A percentile compares a stretch with the other conserved stretches of the same genome.
These are phyloP conservation scores for Ploceus nigricollis DNA, from an alignment of 2,113 vertebrate genomes.

Conservation along the genomic window DNA sequence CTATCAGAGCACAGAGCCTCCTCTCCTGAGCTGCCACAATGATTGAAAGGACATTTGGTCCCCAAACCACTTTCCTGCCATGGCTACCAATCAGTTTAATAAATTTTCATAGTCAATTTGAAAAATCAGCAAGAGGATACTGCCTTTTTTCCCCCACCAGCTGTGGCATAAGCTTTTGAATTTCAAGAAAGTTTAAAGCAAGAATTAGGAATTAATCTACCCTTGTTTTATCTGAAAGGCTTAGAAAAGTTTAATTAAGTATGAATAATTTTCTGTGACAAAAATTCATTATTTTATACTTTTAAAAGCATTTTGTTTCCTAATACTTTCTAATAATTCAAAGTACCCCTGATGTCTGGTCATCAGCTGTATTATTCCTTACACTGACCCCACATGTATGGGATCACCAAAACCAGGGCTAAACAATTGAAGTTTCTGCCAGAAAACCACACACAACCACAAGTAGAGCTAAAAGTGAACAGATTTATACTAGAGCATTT, in stretches of 20 bases:
- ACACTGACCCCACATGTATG: background rate
- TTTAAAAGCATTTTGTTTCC: background rate
- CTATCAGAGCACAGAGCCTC: background rate
- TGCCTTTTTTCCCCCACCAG: rapidly evolving
- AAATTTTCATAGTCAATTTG: background rate
- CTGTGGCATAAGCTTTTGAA: too few relatives aligned
- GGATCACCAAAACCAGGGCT: background rate
- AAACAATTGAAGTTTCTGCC: background rate
- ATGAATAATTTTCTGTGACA: background rate
- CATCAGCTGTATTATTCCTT: background rate
- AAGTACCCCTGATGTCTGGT: background rate
- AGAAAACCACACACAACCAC: background rate
- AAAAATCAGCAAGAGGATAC: background rate
- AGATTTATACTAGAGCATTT: background rate
- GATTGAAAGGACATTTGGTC: background rate
- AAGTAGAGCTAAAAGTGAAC: background rate
- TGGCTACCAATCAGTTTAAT: background rate
- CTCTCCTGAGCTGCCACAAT: background rate
- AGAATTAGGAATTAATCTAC: background rate
- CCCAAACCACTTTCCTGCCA: background rate
- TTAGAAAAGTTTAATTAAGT: background rate
- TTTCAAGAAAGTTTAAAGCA: background rate
- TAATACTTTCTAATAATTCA: background rate
- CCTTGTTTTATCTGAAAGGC: background rate
- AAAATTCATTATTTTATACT: background rate